Evolutionary conservation across 2,888 invertebrate species (phyloP).

Genomic region (Nymphalis c-album): DNA sequence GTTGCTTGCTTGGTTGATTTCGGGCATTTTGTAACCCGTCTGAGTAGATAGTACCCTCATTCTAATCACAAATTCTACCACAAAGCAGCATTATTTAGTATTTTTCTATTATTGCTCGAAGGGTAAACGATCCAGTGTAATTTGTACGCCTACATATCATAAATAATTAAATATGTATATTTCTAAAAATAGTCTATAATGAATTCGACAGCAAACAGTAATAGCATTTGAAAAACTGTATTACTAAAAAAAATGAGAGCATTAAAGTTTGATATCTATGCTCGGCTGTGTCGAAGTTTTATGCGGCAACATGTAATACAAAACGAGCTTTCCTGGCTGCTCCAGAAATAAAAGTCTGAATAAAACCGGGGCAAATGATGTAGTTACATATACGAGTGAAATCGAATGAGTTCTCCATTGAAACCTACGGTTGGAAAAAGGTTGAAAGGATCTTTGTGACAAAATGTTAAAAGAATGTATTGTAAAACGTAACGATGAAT

Average conservation of each 20-base stretch:
- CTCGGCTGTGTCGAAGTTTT: conserved; percentile 30
- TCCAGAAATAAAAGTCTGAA: conserved; percentile 38
- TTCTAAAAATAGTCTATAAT: too few species aligned
- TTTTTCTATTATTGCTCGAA: too few species aligned
- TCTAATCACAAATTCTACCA: too few species aligned
- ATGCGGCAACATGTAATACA: conserved; percentile 31
- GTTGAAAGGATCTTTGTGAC: conserved; percentile 40
- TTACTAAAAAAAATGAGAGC: conserved; percentile 26
- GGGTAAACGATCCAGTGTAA: too few species aligned
- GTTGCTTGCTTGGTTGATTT: too few species aligned
- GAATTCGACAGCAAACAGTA: too few species aligned
- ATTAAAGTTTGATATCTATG: conserved; percentile 24
- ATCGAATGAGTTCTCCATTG: conserved; percentile 40
- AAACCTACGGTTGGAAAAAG: conserved; percentile 35
- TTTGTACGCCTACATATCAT: too few species aligned
- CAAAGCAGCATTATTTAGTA: too few species aligned
- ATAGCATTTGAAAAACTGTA: conserved; percentile 15
- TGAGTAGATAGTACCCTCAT: too few species aligned
- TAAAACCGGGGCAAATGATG: conserved; percentile 39
- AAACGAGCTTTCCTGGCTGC: conserved; percentile 30
- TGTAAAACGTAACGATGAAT: conserved; percentile 25
- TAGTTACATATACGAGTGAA: conserved; percentile 39
- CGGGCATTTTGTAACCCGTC: too few species aligned
- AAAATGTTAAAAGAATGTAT: conserved; percentile 35
- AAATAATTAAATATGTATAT: too few species aligned